Evolutionary conservation across 2,113 vertebrate species (phyloP).

Genomic region (Channa maculata): DNA sequence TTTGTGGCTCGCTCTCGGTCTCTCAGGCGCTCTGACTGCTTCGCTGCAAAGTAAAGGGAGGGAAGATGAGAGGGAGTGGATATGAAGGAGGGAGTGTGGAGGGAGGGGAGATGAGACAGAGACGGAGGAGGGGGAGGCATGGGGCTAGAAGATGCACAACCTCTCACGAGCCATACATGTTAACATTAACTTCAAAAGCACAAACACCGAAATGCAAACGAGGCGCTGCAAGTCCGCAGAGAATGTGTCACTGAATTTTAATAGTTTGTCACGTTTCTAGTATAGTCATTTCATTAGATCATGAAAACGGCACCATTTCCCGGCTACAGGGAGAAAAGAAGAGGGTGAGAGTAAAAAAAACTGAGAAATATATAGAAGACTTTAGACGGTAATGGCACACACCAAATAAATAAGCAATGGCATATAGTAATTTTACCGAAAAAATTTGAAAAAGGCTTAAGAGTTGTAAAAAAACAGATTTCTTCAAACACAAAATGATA

Average conservation of each 20-base stretch:
- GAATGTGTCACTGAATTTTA: background rate
- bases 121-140: slow-evolving; percentile 54
- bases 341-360: background rate
- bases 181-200: slow-evolving; percentile 17
- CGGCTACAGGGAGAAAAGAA: background rate
- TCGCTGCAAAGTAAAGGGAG: slow-evolving; percentile 68
- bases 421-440: background rate
- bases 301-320: background rate
- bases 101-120: slow-evolving; percentile 50
- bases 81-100: slow-evolving; percentile 70
- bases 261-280: background rate
- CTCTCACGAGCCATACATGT: slow-evolving; percentile 7
- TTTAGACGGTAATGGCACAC: too few relatives aligned
- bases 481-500: background rate
- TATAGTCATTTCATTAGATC: background rate
- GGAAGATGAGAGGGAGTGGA: slow-evolving; percentile 72
- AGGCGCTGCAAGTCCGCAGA: background rate
- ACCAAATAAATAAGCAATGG: too few relatives aligned
- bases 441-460: background rate
- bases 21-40: slow-evolving; percentile 59
- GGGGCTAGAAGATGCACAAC: slow-evolving; percentile 30
- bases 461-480: too few relatives aligned
- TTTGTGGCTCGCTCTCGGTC: slow-evolving; percentile 63
- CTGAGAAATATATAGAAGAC: too few relatives aligned
- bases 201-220: background rate